Evolutionary conservation across 2,113 vertebrate genomes (phyloP).

Genomic region (Marmota monax): DNA sequence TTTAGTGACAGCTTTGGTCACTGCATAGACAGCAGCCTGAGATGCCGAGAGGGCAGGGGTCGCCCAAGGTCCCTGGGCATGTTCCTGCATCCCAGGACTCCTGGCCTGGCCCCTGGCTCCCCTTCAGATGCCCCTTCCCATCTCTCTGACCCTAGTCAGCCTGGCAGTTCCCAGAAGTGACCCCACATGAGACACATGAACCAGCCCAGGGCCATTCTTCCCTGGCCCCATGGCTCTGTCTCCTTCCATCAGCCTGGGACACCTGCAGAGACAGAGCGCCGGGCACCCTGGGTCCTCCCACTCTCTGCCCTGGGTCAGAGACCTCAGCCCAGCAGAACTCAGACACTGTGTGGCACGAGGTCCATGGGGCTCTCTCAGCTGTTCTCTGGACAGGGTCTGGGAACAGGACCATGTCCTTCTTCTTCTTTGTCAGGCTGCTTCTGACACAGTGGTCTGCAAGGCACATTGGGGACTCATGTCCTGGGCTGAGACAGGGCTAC

Average conservation of each 20-base stretch:
- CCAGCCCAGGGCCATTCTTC: too few species aligned
- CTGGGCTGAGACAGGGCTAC: neutral
- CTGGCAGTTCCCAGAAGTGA: too few species aligned
- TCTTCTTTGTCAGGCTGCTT: too few species aligned
- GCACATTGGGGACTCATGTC: neutral
- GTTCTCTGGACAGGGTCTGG: neutral
- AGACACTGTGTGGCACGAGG: neutral
- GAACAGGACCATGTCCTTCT: neutral
- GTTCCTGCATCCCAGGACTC: too few species aligned
- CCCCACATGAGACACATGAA: too few species aligned
- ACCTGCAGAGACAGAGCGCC: neutral
- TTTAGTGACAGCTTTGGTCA: neutral
- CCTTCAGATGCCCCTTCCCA: too few species aligned
- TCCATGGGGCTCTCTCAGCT: fast-evolving
- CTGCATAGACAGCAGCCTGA: too few species aligned
- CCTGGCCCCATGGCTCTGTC: too few species aligned
- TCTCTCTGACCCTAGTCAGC: too few species aligned
- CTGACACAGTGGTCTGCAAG: neutral
- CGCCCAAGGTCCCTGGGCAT: neutral
- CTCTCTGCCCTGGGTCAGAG: neutral
- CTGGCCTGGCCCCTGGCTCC: too few species aligned
- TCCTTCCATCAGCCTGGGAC: too few species aligned
- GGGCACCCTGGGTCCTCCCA: neutral
- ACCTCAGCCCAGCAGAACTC: neutral
- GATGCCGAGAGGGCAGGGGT: too few species aligned